Percentiles rank a stretch among this genome's conserved stretches.
phyloP scores from a whole-genome alignment of 2,797 vertebrate genomes.

The Chlorospingus semifuscus region DNA sequence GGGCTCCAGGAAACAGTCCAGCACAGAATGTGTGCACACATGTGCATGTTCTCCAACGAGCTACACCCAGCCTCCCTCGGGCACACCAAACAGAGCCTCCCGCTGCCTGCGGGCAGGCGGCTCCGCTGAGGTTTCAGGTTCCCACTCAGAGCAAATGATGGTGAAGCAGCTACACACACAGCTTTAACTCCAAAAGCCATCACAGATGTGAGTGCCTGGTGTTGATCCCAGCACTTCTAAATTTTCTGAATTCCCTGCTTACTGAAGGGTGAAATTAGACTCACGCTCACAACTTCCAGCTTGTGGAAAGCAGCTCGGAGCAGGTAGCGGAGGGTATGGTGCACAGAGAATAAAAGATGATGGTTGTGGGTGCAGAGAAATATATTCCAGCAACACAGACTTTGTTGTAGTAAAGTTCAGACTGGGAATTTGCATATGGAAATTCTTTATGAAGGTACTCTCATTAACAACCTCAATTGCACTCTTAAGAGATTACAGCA shows the following conservation, averaged over 20 bases:
- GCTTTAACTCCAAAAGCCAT: not conserved
- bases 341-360: not conserved
- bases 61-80: not conserved
- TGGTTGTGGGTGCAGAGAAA: conserved; percentile 6
- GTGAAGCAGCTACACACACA: not conserved
- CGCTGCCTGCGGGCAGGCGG: not conserved
- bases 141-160: not conserved
- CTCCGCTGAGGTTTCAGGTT: not conserved
- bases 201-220: not conserved
- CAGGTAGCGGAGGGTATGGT: not conserved
- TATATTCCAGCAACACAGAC: conserved; percentile 12
- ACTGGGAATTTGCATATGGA: conserved; percentile 48
- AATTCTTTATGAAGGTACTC: conserved; percentile 47
- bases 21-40: not conserved
- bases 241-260: conserved; percentile 51
- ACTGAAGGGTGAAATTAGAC: conserved; percentile 58
- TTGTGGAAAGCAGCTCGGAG: not conserved
- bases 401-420: conserved; percentile 43
- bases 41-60: not conserved
- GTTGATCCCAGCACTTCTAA: not conserved
- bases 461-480: conserved; percentile 46
- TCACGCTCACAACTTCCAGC: not conserved
- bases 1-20: conserved; percentile 12
- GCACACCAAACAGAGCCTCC: not conserved
- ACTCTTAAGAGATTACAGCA: conserved; percentile 52